phyloP scores from a whole-genome alignment of 2,113 vertebrate genomes.

The Melanotaenia duboulayi region DNA sequence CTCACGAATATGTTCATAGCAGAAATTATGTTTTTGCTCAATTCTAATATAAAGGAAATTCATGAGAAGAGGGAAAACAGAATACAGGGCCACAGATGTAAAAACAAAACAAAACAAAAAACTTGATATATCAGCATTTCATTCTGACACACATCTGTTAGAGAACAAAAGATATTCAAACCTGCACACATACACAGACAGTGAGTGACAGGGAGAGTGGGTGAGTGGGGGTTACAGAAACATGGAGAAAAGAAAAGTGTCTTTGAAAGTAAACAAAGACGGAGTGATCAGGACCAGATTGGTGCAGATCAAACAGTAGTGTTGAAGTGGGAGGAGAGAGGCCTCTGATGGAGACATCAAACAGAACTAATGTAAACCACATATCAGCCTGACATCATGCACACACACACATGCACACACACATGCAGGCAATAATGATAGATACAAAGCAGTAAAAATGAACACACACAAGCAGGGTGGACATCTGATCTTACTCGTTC shows the following conservation, averaged over 20 bases:
- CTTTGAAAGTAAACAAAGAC: slow-evolving; percentile 78
- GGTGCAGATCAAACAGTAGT: slow-evolving; percentile 79
- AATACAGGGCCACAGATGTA: slow-evolving; percentile 28
- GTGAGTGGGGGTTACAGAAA: slow-evolving; percentile 61
- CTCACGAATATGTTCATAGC: slow-evolving; percentile 34
- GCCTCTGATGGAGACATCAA: slow-evolving; percentile 80
- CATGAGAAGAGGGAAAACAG: slow-evolving; percentile 1
- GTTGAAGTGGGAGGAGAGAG: slow-evolving; percentile 72
- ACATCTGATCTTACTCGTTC: slow-evolving; percentile 9
- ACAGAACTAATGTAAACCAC: slow-evolving; percentile 78
- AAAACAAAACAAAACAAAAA: slow-evolving; percentile 1
- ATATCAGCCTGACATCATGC: slow-evolving; percentile 59
- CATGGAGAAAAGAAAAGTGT: slow-evolving; percentile 77
- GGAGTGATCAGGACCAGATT: slow-evolving; percentile 79
- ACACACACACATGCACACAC: slow-evolving; percentile 22
- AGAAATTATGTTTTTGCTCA: slow-evolving; percentile 49
- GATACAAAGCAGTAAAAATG: slow-evolving; percentile 10
- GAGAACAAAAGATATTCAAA: slow-evolving; percentile 63
- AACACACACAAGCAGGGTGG: slow-evolving; percentile 2
- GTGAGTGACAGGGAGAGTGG: slow-evolving; percentile 60
- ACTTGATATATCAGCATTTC: slow-evolving; percentile 39
- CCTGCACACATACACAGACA: slow-evolving; percentile 27
- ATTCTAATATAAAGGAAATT: slow-evolving; percentile 37
- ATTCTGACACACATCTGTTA: slow-evolving; percentile 52
- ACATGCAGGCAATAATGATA: slow-evolving; percentile 21